phyloP scores from a whole-genome alignment of 2,113 vertebrate species.

The Todiramphus chloris region DNA sequence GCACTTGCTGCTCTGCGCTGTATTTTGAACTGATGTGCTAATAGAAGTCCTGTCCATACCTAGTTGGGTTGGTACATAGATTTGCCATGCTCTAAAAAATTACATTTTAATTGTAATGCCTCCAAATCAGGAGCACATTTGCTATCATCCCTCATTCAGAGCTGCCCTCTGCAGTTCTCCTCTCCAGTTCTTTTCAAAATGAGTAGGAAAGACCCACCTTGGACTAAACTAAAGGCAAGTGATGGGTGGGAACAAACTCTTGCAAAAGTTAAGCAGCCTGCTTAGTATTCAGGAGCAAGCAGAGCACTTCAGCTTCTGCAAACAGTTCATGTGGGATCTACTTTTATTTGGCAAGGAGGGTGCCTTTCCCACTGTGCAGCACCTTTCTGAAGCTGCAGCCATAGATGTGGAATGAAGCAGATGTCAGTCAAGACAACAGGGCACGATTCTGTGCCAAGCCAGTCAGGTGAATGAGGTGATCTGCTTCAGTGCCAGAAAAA shows the following conservation, averaged over 20 bases:
- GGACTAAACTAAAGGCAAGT: neutral
- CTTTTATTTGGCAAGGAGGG: neutral
- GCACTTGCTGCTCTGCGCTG: neutral
- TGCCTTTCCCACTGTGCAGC: neutral
- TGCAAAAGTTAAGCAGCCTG: neutral
- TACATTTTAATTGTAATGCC: neutral
- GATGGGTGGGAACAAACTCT: neutral
- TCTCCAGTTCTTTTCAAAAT: neutral
- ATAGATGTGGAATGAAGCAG: neutral
- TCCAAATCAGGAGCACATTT: neutral
- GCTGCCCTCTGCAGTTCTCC: neutral
- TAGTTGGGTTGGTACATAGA: neutral
- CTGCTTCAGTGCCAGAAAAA: neutral
- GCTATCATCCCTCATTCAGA: neutral
- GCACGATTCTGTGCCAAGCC: neutral
- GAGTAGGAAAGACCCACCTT: rapidly evolving
- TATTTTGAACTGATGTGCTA: neutral
- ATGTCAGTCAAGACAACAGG: neutral
- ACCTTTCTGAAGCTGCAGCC: neutral
- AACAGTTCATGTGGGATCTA: neutral
- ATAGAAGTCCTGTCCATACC: rapidly evolving
- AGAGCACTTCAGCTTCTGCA: neutral
- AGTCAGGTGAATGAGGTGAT: neutral
- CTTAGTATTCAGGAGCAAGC: neutral
- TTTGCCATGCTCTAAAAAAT: neutral